These are phyloP conservation scores for Drosophila putrida DNA, from an alignment of 2,888 invertebrate genomes.

Conservation along the genomic window DNA sequence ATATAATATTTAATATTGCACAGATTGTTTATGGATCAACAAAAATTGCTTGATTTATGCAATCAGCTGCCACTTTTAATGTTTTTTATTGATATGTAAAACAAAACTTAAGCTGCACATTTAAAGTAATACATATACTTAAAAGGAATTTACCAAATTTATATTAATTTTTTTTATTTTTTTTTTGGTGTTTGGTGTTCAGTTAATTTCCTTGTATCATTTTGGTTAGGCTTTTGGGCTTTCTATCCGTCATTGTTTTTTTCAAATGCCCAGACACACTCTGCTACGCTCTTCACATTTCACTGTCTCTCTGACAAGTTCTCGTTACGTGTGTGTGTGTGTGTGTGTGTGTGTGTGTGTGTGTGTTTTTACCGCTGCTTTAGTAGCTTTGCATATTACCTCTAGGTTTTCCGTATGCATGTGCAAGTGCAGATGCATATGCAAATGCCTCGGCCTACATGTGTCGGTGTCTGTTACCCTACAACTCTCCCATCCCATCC, in stretches of 20 bases:
- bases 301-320: slow-evolving; percentile 18
- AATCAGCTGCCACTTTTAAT: no score
- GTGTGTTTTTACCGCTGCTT: slow-evolving; percentile 24
- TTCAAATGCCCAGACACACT: slow-evolving; percentile 9
- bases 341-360: slow-evolving; percentile 4
- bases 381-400: slow-evolving; percentile 69
- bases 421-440: slow-evolving; percentile 60
- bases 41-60: no score
- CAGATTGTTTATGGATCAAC: no score
- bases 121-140: no score
- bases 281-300: slow-evolving; percentile 15
- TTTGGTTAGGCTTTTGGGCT: slow-evolving; percentile 2
- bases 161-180: neutral
- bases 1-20: no score
- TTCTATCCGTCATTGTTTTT: slow-evolving; percentile 19
- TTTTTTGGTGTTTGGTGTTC: neutral
- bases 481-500: neutral
- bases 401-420: slow-evolving; percentile 53
- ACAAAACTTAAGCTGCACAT: no score
- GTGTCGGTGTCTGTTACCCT: slow-evolving; percentile 59
- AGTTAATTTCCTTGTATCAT: neutral
- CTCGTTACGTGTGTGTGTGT: neutral
- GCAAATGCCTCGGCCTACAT: slow-evolving; percentile 77
- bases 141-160: no score
- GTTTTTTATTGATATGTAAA: no score